A percentile compares a stretch with the other conserved stretches of the same genome.
phyloP scores from a whole-genome alignment of 2,113 vertebrate species.

The Podocnemis expansa region DNA sequence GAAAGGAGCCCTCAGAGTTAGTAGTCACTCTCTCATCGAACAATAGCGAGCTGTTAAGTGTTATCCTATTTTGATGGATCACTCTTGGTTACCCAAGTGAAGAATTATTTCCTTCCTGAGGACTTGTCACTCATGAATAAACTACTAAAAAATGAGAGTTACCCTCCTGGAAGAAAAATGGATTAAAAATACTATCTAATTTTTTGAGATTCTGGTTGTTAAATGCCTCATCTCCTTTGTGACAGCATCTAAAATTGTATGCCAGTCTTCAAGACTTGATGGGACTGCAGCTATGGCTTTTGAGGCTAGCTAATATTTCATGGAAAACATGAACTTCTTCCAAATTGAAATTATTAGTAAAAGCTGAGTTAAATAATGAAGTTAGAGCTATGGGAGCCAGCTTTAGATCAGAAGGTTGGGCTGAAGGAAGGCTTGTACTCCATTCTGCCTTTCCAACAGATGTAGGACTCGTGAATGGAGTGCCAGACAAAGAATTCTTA shows the following conservation, averaged over 20 bases:
- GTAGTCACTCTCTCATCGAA: background rate
- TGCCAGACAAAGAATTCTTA: background rate
- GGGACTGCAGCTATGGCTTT: conserved; percentile 20
- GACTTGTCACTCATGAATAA: background rate
- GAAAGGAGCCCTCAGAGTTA: conserved; percentile 22
- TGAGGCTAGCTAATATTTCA: conserved; percentile 39
- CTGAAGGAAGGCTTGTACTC: background rate
- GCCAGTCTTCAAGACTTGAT: background rate
- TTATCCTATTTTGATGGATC: background rate
- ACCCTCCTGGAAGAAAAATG: background rate
- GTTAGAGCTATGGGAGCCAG: conserved; percentile 3
- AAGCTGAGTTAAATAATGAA: conserved; percentile 42
- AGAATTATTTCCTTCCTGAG: background rate
- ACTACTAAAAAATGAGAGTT: background rate
- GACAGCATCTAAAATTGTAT: conserved; percentile 13
- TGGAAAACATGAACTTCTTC: conserved; percentile 50
- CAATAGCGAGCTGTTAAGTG: background rate
- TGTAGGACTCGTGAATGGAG: background rate
- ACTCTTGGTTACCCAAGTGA: background rate
- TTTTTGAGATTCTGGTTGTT: background rate
- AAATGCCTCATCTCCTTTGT: conserved; percentile 10
- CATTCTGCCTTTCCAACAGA: background rate
- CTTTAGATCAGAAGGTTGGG: background rate
- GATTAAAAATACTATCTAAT: background rate
- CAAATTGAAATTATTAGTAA: conserved; percentile 56